phyloP scores from a whole-genome alignment of 2,113 vertebrate genomes.

The Hippoglossus stenolepis region DNA sequence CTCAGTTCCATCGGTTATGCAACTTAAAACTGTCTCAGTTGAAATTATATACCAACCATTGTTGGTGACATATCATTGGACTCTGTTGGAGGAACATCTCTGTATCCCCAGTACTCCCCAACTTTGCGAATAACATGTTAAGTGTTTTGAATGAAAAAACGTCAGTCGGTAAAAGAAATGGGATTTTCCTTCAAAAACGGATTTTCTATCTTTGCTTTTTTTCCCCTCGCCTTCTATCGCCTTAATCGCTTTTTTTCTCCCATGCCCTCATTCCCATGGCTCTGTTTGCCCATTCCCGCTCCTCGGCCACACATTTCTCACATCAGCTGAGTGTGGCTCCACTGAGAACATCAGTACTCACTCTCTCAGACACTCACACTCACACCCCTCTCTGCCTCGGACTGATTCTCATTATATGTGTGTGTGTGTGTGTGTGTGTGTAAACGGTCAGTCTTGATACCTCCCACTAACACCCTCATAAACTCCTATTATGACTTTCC shows the following conservation, averaged over 20 bases:
- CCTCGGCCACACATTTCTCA: slow-evolving; percentile 50
- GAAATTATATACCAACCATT: background rate
- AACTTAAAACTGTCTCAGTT: too few relatives aligned
- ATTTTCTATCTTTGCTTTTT: background rate
- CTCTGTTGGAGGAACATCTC: too few relatives aligned
- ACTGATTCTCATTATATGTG: slow-evolving; percentile 19
- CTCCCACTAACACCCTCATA: slow-evolving; percentile 14
- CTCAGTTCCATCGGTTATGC: too few relatives aligned
- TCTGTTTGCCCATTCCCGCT: slow-evolving; percentile 40
- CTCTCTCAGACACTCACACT: background rate
- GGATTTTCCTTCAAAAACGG: too few relatives aligned
- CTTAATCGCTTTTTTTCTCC: background rate
- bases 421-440: slow-evolving; percentile 12
- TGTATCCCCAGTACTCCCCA: background rate
- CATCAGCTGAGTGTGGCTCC: slow-evolving; percentile 44
- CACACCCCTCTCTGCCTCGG: background rate
- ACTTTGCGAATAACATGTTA: background rate
- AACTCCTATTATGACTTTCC: slow-evolving; percentile 3
- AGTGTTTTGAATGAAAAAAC: background rate
- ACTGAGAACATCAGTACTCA: slow-evolving; percentile 28
- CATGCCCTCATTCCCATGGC: slow-evolving; percentile 35
- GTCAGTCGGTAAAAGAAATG: background rate
- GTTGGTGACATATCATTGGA: background rate
- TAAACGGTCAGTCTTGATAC: slow-evolving; percentile 1
- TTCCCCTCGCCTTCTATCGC: background rate